Conservation (phyloP, 2,113 vertebrate genomes). For the Dicerorhinus sumatrensis region DNA sequence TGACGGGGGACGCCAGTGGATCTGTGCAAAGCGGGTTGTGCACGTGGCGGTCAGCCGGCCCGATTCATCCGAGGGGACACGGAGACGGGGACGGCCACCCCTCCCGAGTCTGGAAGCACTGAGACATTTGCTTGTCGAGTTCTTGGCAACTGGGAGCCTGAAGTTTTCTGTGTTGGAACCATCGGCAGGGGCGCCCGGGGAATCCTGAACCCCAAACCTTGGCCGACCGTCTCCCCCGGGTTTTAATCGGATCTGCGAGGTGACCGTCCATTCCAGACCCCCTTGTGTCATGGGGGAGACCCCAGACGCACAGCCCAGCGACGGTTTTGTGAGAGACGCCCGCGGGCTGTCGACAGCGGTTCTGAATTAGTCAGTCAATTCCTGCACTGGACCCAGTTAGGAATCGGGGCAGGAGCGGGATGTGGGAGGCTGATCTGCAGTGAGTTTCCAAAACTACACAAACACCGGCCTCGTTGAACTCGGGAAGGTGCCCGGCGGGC, state of each 20-base stretch:
- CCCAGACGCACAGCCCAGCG: rapidly evolving
- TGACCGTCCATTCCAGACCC: rapidly evolving
- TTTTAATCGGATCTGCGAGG: rapidly evolving
- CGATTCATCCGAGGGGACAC: rapidly evolving
- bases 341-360: rapidly evolving
- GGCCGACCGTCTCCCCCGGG: neutral
- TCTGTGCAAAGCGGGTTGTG: rapidly evolving
- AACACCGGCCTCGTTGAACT: neutral
- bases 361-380: neutral
- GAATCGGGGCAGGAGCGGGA: rapidly evolving
- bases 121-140: rapidly evolving
- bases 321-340: too few relatives aligned
- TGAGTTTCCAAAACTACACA: too few relatives aligned
- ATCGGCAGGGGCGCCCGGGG: rapidly evolving
- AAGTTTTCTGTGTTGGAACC: neutral
- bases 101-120: rapidly evolving
- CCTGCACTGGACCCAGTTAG: neutral
- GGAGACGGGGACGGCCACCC: rapidly evolving
- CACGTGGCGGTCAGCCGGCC: rapidly evolving
- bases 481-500: neutral
- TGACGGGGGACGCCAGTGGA: rapidly evolving
- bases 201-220: neutral
- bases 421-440: rapidly evolving
- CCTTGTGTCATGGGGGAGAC: rapidly evolving
- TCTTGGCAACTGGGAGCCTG: too few relatives aligned